These are phyloP conservation scores for Oryzias javanicus DNA, from an alignment of 2,113 vertebrate genomes.

Conservation along the genomic window DNA sequence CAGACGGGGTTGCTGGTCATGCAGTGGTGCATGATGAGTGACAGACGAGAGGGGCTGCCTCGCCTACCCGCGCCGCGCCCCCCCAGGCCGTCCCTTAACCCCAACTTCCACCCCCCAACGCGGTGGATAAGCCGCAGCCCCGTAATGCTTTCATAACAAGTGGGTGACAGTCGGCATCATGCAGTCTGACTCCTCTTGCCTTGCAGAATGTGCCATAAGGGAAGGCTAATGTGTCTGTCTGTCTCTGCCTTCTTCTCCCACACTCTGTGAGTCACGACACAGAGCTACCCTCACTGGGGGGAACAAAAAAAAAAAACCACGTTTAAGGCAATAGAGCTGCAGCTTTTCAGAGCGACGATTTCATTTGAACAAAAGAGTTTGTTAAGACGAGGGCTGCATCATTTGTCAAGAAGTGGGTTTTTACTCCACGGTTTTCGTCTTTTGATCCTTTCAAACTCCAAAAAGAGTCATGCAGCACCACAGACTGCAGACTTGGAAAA, in stretches of 20 bases:
- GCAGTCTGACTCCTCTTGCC: constrained; percentile 64
- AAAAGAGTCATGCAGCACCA: constrained; percentile 15
- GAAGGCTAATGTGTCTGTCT: constrained; percentile 67
- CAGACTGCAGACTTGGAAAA: constrained; percentile 28
- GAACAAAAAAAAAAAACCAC: neutral
- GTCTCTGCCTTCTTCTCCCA: constrained; percentile 57
- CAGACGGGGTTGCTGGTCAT: constrained; percentile 68
- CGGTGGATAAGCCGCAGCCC: constrained; percentile 61
- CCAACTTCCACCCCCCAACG: constrained; percentile 53
- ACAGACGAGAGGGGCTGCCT: constrained; percentile 61
- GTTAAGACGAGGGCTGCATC: constrained; percentile 8
- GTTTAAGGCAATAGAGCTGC: constrained; percentile 43
- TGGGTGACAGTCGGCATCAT: constrained; percentile 69
- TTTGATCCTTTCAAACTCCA: constrained; percentile 19
- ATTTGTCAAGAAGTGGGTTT: constrained; percentile 30
- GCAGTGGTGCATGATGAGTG: constrained; percentile 68
- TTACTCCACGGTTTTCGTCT: constrained; percentile 38
- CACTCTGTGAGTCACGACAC: constrained; percentile 57
- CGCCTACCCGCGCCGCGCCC: constrained; percentile 27
- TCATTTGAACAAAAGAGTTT: constrained; percentile 25
- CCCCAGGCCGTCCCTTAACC: constrained; percentile 44
- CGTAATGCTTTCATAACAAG: constrained; percentile 65
- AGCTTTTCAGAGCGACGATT: constrained; percentile 28
- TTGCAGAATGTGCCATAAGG: constrained; percentile 59
- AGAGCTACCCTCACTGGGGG: constrained; percentile 26